Base-by-base conservation (phyloP, 2,113 vertebrate species). In the Sander lucioperca region DNA sequence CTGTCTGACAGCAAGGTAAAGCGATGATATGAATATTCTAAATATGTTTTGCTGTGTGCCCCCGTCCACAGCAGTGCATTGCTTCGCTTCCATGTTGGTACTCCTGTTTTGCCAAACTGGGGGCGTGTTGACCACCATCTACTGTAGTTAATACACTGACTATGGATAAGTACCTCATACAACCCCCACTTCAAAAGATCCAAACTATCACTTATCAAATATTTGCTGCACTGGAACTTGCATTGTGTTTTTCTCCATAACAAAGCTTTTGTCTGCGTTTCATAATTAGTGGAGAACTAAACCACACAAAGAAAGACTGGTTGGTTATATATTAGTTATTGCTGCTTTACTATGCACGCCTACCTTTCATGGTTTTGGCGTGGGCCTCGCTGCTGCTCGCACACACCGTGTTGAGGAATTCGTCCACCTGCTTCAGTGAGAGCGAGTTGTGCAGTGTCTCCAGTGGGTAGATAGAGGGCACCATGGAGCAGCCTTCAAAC, bases 401-500 rank as follows among this genome's bases (percentile, higher is more conserved):
- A 71, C 97, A 99, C 85, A 98, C 93, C 0, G 88, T 89, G 0
- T 96, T 97, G 86, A 99, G 95, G 92, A 99, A 99, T 90, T 97
- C 95, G 50, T 97, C 97, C 89, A 99, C 97, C 95, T 99, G 97
- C 86, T 96, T 97, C 87, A 99, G 91, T 2, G 98, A 99, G 23
- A 99, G 96, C 11, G 96, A 97, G 95, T 99, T 99, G 95, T 99
- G 98, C 90, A 99, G 96, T 0, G 98, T 99, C 95, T 99, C 98
- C 94, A 99, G 91, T 0, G 98, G 98, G 87, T 98, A 97, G 89
- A 99, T 97, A 62, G 97, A 99, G 88, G 98, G 98, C 85, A 99
- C 98, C 98, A 99, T 97, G 85, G 97, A 99, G 88, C 97, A 99
- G 86, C 98, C 98, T 95, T 99, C 98, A 86, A 99, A 99, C 66